These are phyloP conservation scores for Drosophila murphyi DNA, from an alignment of 1,140 invertebrate genomes.

Conservation along the genomic window DNA sequence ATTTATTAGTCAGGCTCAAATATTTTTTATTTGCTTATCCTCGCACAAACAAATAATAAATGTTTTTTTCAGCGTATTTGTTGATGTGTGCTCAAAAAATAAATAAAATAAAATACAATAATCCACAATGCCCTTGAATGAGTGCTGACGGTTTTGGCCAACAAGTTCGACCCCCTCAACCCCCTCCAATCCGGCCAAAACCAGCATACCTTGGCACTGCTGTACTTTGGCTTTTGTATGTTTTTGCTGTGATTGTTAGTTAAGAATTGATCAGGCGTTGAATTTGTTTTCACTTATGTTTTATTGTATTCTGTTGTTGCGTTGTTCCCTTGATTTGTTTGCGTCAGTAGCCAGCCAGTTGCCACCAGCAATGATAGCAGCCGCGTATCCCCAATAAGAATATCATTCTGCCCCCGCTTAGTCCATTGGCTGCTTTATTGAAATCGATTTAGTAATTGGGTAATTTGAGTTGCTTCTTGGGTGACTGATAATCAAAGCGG, in stretches of 20 bases:
- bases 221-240: conserved; percentile 32
- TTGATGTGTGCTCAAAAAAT: conserved; percentile 64
- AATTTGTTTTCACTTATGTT: conserved; percentile 56
- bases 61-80: conserved; percentile 55
- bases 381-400: background rate
- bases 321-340: conserved; percentile 29
- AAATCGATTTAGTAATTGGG: conserved; percentile 72
- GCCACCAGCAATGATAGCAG: conserved; percentile 34
- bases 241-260: conserved; percentile 46
- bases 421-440: conserved; percentile 50
- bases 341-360: conserved; percentile 24
- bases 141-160: conserved; percentile 9
- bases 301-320: background rate
- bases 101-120: conserved; percentile 67
- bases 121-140: conserved; percentile 8
- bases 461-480: conserved; percentile 53
- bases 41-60: conserved; percentile 52
- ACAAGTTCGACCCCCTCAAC: conserved; percentile 1
- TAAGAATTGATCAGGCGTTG: conserved; percentile 66
- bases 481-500: conserved; percentile 46
- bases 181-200: background rate
- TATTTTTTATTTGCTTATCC: conserved; percentile 33
- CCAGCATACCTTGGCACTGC: conserved; percentile 4
- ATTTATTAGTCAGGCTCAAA: conserved; percentile 6
- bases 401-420: background rate